Conservation (phyloP, 2,797 vertebrate genomes). For the Iguana delicatissima region DNA sequence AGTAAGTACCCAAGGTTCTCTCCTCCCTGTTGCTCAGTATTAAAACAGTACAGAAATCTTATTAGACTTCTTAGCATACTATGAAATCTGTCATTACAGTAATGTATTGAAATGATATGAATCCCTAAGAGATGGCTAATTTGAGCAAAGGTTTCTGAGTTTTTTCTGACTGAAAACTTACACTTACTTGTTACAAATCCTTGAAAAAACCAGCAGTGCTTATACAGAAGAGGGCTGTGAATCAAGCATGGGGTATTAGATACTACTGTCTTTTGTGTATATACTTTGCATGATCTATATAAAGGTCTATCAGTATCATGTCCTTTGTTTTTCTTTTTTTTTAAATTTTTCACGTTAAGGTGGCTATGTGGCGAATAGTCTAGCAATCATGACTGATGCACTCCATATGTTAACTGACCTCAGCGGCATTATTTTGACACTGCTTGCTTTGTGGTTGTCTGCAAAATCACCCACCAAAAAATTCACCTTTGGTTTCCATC, state of each 20-base stretch:
- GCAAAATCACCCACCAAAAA: slow-evolving; percentile 91
- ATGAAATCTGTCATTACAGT: neutral
- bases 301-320: neutral
- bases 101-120: neutral
- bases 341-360: slow-evolving; percentile 79
- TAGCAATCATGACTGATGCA: slow-evolving; percentile 97
- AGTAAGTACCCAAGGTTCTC: neutral
- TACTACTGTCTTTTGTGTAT: neutral
- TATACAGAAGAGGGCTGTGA: neutral
- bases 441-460: slow-evolving; percentile 95
- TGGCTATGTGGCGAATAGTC: slow-evolving; percentile 95
- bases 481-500: slow-evolving; percentile 95
- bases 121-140: neutral
- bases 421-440: slow-evolving; percentile 92
- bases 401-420: slow-evolving; percentile 96
- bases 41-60: too few relatives aligned
- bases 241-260: neutral
- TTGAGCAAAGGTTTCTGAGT: neutral
- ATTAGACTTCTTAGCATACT: too few relatives aligned
- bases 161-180: neutral
- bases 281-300: neutral
- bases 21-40: neutral
- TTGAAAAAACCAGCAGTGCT: too few relatives aligned
- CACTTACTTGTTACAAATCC: neutral
- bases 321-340: slow-evolving; percentile 34